Evolutionary conservation across 2,888 invertebrate species (phyloP).

Genomic region (Heliconius aoede): DNA sequence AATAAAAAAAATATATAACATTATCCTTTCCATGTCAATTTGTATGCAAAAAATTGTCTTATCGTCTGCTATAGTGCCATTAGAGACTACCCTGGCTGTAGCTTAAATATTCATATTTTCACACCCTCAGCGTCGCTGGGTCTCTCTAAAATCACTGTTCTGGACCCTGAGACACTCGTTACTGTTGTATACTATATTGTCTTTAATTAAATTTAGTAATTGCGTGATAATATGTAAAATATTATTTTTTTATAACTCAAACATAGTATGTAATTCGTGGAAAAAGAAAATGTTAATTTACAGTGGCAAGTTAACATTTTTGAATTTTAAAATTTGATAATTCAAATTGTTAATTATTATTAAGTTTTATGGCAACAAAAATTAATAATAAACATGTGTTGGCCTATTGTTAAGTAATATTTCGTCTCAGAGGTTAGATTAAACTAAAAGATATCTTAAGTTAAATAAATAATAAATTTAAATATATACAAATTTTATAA

Average conservation of each 20-base stretch:
- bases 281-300: too few relatives aligned
- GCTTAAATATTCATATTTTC: slow-evolving; percentile 37
- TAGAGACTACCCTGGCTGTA: slow-evolving; percentile 18
- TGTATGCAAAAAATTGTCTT: neutral
- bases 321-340: too few relatives aligned
- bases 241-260: neutral
- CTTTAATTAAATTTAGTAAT: slow-evolving; percentile 20
- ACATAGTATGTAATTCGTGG: neutral
- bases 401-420: too few relatives aligned
- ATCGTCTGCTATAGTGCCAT: slow-evolving; percentile 13
- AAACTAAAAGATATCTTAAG: neutral
- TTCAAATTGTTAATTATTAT: too few relatives aligned
- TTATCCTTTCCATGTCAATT: neutral
- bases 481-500: neutral
- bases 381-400: too few relatives aligned
- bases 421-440: too few relatives aligned
- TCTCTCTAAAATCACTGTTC: slow-evolving; percentile 27
- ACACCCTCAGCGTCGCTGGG: slow-evolving; percentile 35
- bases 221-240: neutral
- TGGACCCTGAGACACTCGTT: slow-evolving; percentile 28
- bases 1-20: neutral
- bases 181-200: slow-evolving; percentile 19
- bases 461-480: neutral
- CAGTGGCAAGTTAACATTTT: too few relatives aligned
- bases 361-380: too few relatives aligned